phyloP scores from a whole-genome alignment of 2,797 vertebrate genomes.

The Poeciliopsis gracilis region DNA sequence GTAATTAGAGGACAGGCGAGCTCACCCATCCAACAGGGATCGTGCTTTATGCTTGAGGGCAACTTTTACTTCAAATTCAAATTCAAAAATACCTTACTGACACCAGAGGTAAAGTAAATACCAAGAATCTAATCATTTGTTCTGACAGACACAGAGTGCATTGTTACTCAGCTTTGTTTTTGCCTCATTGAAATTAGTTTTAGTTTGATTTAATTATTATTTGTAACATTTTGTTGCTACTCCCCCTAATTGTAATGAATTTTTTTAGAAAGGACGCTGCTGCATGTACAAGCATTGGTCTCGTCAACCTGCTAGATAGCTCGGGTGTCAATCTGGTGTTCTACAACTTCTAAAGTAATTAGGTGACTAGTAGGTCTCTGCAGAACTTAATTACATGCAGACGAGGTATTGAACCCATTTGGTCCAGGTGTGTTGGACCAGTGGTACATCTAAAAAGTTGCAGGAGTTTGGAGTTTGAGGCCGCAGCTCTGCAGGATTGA shows the following conservation, averaged over 20 bases:
- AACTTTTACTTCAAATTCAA: not conserved
- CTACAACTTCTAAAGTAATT: not conserved
- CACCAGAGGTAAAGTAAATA: not conserved
- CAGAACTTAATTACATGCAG: not conserved
- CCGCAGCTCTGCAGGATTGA: not conserved
- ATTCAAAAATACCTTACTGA: too few relatives aligned
- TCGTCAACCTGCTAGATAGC: not conserved
- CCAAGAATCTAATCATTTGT: not conserved
- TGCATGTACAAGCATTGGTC: not conserved
- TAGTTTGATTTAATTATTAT: not conserved
- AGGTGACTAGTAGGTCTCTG: not conserved
- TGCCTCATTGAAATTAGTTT: not conserved
- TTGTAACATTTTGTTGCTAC: not conserved
- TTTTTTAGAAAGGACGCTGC: not conserved
- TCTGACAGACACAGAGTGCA: not conserved
- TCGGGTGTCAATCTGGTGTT: not conserved
- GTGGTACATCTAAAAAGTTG: not conserved
- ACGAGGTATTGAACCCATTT: not conserved
- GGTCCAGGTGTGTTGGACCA: not conserved
- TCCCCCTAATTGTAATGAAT: not conserved
- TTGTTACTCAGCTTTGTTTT: not conserved
- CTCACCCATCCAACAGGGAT: constrained; percentile 43
- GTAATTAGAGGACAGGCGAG: constrained; percentile 44
- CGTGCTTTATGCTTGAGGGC: constrained; percentile 44
- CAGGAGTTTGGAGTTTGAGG: not conserved